These are phyloP conservation scores for Plagodis pulveraria DNA, from an alignment of 2,888 invertebrate genomes.

Conservation along the genomic window DNA sequence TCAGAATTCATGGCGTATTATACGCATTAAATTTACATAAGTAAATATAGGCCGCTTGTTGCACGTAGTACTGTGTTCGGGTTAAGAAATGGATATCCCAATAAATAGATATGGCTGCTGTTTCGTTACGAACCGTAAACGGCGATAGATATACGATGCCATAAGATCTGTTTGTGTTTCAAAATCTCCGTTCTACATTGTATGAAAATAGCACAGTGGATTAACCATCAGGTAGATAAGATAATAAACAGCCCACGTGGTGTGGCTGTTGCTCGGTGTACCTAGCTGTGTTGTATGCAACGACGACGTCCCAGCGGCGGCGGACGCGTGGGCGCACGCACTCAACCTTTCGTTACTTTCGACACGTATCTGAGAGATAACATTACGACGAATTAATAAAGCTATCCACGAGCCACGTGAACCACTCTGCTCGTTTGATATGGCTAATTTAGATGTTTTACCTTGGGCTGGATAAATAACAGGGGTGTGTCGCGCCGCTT, in stretches of 20 bases:
- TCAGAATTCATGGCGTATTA: conserved; percentile 39
- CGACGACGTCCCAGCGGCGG: conserved; percentile 4
- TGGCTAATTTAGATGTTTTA: conserved; percentile 41
- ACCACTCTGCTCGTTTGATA: conserved; percentile 44
- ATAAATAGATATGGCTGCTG: conserved; percentile 32
- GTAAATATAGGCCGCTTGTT: conserved; percentile 30
- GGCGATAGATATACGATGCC: conserved; percentile 33
- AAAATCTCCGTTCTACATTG: conserved; percentile 62
- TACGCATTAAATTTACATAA: conserved; percentile 40
- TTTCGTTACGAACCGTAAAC: conserved; percentile 32
- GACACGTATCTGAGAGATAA: conserved; percentile 64
- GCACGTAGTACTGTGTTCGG: conserved; percentile 21
- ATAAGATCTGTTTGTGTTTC: conserved; percentile 47
- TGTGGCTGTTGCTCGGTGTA: conserved; percentile 21
- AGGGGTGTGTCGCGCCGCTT: conserved; percentile 9
- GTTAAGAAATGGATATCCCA: conserved; percentile 37
- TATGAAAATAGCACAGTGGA: conserved; percentile 69
- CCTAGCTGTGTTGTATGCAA: conserved; percentile 28
- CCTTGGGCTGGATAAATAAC: conserved; percentile 9
- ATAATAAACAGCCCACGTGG: conserved; percentile 75
- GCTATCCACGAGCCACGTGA: conserved; percentile 55
- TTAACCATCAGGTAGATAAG: conserved; percentile 71
- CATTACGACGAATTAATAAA: conserved; percentile 60
- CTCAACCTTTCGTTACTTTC: conserved; percentile 73
- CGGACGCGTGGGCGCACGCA: conserved; percentile 66